Evolutionary conservation across 2,888 invertebrate species (phyloP), one percentile per base, ranked within the genome.

Genomic region (Heteromyza rotundicornis): DNA sequence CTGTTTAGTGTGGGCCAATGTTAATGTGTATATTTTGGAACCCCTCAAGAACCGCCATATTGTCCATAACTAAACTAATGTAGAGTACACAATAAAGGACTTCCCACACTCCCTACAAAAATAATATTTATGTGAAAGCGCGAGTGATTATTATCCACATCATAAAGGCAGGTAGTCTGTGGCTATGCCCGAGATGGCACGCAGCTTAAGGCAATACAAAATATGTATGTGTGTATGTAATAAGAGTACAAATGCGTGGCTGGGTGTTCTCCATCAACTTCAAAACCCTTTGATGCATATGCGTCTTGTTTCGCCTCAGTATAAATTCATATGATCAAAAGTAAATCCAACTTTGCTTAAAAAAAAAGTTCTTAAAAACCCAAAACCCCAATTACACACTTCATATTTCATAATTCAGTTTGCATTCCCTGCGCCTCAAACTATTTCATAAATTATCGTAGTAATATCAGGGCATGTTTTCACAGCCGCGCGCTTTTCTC

Each of bases 41-140:
- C 14, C 40, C 32, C 27, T 27, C 27, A 27, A 3, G n/a, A n/a
- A 3, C 14, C 40, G n/a, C 40, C 40, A 40, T 40, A 40, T 40
- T n/a, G 8, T 40, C 40, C 14, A 40, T 40, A 40, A 40, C 12
- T n/a, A 40, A 12, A 14, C 40, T 40, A 14, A 40, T 40, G 5
- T 40, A 40, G 40, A 12, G 40, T 32, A 32, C 5, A 5, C 32
- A 5, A n/a, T n/a, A n/a, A n/a, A n/a, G n/a, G n/a, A n/a, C n/a
- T n/a, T n/a, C 40, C 2, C 40, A 40, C n/a, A 40, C 40, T 14
- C 14, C 3, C 40, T 32, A n/a, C n/a, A 40, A 40, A 40, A 40
- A 40, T 40, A 40, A 40, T 40, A 40, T 40, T 40, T 40, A 40
- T n/a, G 14, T 40, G 14, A 40, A 40, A 40, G 40, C 40, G 40